Conservation (phyloP, 2,113 vertebrate genomes). For the Prunella himalayana region DNA sequence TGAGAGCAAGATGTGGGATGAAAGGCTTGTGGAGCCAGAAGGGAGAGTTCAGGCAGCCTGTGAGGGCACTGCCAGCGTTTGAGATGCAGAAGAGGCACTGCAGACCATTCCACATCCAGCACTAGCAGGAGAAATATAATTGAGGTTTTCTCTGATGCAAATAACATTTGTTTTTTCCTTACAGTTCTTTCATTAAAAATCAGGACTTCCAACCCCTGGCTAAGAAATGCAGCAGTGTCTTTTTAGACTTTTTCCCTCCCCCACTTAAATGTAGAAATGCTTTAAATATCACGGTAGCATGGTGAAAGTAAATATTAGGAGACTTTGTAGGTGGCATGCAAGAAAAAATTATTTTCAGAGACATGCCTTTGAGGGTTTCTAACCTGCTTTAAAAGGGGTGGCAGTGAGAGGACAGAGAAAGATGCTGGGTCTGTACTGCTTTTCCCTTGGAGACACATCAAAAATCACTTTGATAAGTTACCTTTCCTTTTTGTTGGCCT, state of each 20-base stretch:
- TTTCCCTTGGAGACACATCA: neutral
- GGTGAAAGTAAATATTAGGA: conserved; percentile 24
- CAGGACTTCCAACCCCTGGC: neutral
- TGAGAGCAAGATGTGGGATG: neutral
- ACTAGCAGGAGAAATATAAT: neutral
- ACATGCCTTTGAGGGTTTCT: neutral
- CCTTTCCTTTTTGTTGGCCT: neutral
- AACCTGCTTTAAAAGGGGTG: neutral
- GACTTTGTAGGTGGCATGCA: neutral
- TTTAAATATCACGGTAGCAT: neutral
- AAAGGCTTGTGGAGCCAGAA: conserved; percentile 5
- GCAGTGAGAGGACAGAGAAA: neutral
- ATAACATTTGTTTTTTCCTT: neutral
- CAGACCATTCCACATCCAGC: neutral
- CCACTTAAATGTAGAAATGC: neutral
- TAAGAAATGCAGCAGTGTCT: neutral
- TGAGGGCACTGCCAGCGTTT: neutral
- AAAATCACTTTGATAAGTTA: neutral
- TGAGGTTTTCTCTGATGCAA: neutral
- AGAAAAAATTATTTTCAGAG: neutral
- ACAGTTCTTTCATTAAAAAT: neutral
- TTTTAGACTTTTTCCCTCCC: neutral
- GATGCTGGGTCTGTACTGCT: neutral
- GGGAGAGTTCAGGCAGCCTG: neutral
- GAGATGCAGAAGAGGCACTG: neutral